phyloP scores from a whole-genome alignment of 2,113 vertebrate genomes.

The Tilapia sparmanii region DNA sequence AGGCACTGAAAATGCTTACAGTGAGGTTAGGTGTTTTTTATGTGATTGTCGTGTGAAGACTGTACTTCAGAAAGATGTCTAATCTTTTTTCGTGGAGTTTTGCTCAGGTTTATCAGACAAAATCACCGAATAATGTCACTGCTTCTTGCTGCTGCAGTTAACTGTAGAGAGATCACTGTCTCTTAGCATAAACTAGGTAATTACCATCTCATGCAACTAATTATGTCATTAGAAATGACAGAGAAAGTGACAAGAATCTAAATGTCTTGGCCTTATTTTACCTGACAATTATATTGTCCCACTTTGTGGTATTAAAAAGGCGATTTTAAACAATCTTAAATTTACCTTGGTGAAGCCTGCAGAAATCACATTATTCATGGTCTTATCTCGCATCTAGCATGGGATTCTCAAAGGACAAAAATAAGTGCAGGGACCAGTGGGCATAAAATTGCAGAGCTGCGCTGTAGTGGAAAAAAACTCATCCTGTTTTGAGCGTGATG shows the following conservation, averaged over 20 bases:
- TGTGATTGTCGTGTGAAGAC: background rate
- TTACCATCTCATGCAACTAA: background rate
- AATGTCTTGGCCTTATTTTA: background rate
- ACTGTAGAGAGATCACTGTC: rapidly evolving
- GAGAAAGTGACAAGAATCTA: background rate
- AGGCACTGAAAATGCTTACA: background rate
- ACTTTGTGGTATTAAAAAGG: background rate
- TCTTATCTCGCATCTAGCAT: background rate
- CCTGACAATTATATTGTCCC: background rate
- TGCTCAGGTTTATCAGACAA: background rate
- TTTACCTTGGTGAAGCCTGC: background rate
- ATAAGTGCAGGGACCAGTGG: background rate
- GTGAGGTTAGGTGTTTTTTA: background rate
- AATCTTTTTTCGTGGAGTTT: background rate
- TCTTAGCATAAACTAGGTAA: background rate
- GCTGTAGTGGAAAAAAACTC: background rate
- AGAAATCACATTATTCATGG: background rate
- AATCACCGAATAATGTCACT: rapidly evolving
- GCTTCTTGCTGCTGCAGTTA: background rate
- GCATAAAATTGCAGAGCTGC: background rate
- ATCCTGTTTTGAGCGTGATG: background rate
- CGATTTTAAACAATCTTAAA: background rate
- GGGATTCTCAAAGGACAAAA: background rate
- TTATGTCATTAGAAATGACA: background rate
- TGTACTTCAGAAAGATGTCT: rapidly evolving